Conservation (phyloP, 2,888 invertebrate genomes). For the Patella ulyssiponensis region DNA sequence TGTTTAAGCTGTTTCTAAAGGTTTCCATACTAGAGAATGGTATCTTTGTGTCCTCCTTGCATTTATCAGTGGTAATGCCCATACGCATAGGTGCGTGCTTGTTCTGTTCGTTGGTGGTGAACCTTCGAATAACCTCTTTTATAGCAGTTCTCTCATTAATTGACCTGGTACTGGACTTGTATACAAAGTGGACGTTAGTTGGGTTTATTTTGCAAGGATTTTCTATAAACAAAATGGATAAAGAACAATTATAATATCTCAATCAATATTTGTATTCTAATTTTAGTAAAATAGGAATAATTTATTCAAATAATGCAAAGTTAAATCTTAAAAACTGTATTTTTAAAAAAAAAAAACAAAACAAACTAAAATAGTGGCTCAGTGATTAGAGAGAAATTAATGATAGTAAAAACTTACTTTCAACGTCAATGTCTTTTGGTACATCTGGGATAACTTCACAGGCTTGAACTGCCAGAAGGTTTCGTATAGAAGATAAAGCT, state of each 20-base stretch:
- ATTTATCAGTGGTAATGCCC: not conserved
- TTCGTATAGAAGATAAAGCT: constrained; percentile 56
- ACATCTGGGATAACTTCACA: constrained; percentile 40
- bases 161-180: not conserved
- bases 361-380: no score
- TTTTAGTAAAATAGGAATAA: no score
- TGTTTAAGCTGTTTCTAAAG: not conserved
- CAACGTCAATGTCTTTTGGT: no score
- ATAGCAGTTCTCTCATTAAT: not conserved
- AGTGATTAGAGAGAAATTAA: no score
- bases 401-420: no score
- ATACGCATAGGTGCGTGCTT: not conserved
- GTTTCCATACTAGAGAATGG: not conserved
- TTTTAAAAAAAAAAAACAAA: no score
- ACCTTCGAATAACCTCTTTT: not conserved
- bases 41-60: not conserved
- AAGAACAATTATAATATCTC: no score
- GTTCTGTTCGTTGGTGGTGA: not conserved
- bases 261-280: no score
- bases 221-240: no score
- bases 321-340: no score
- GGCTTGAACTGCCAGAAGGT: constrained; percentile 54
- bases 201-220: not conserved
- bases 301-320: no score
- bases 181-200: not conserved